Percentiles rank a stretch among this genome's conserved stretches.
Evolutionary conservation across 2,797 vertebrate genomes (phyloP).

Genomic region (Syndactyla subalaris): DNA sequence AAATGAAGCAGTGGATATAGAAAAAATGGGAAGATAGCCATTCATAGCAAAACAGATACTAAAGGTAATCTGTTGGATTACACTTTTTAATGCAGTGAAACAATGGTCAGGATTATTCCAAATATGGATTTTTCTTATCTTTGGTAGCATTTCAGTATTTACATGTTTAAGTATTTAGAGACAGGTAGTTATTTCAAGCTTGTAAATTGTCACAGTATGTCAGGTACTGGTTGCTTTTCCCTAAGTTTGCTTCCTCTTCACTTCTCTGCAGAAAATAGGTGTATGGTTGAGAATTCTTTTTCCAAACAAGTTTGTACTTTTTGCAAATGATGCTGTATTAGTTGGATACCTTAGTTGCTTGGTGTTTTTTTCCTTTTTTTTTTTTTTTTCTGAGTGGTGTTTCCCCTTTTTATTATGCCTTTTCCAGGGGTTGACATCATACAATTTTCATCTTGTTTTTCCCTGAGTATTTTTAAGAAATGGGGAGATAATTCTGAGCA

Average conservation of each 20-base stretch:
- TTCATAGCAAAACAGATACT: neutral
- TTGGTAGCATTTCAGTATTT: neutral
- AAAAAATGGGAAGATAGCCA: neutral
- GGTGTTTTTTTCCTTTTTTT: neutral
- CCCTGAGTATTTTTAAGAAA: constrained; percentile 1
- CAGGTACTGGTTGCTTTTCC: neutral
- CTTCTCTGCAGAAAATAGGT: neutral
- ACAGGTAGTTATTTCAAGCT: neutral
- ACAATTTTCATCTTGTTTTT: neutral
- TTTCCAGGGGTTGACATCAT: neutral
- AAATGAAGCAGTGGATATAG: neutral
- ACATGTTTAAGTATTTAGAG: neutral
- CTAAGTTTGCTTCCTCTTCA: neutral
- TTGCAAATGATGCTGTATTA: neutral
- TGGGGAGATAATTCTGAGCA: neutral
- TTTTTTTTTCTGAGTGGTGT: neutral
- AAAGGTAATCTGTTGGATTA: constrained; percentile 9
- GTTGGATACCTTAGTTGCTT: neutral
- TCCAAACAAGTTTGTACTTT: neutral
- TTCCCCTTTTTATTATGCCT: neutral
- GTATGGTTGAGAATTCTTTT: neutral
- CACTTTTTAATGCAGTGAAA: neutral
- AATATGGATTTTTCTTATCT: neutral
- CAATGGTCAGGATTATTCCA: neutral
- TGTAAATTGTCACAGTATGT: neutral